Conservation (phyloP, 2,113 vertebrate species). For the Psittacus erithacus region DNA sequence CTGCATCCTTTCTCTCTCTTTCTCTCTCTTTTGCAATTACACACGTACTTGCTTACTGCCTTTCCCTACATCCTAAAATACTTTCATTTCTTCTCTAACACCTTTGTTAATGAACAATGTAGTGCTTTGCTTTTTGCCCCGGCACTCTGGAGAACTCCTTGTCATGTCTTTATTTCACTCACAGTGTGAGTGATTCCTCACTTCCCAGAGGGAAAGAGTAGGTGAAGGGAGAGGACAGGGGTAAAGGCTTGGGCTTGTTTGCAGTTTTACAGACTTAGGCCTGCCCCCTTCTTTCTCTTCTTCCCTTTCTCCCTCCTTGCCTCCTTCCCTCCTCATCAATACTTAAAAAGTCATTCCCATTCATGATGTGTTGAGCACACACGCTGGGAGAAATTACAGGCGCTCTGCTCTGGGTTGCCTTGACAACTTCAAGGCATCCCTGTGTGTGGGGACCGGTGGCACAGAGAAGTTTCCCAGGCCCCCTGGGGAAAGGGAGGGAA, state of each 20-base stretch:
- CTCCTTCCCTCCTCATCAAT: not conserved
- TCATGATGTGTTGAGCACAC: not conserved
- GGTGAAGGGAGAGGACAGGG: not conserved
- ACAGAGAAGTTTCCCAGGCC: constrained; percentile 78
- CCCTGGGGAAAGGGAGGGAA: constrained; percentile 61
- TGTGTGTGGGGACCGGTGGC: constrained; percentile 53
- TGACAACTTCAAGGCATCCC: constrained; percentile 71
- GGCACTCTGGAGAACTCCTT: not conserved
- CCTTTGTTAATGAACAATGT: not conserved
- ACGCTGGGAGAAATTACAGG: constrained; percentile 52
- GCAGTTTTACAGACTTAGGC: constrained; percentile 25
- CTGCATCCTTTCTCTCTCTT: not conserved
- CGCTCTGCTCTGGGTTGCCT: constrained; percentile 64
- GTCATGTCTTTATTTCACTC: constrained; percentile 15
- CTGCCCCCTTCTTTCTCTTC: not conserved
- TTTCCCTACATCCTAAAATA: not conserved
- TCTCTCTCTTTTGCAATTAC: not conserved
- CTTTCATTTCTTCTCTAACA: not conserved
- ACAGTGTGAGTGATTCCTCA: not conserved
- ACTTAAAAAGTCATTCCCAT: constrained; percentile 65
- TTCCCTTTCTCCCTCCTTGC: not conserved
- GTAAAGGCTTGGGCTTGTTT: not conserved
- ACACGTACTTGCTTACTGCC: not conserved
- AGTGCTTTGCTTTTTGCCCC: not conserved
- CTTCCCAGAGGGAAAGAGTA: not conserved